These are phyloP conservation scores for Sebastes oblongus DNA, from an alignment of 2,797 vertebrate genomes.

Conservation along the genomic window DNA sequence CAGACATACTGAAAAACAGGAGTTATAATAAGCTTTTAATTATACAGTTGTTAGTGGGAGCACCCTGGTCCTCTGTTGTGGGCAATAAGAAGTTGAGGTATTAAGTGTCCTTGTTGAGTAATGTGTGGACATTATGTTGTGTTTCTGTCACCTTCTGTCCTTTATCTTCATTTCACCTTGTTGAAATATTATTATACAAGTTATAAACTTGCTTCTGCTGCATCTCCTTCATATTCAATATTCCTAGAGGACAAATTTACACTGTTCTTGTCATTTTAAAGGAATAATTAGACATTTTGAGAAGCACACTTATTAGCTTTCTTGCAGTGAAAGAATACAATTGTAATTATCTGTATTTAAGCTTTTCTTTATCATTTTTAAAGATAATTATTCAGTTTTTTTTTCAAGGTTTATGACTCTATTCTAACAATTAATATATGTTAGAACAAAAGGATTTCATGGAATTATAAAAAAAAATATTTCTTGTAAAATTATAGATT, in stretches of 20 bases:
- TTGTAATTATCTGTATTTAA: too few species aligned
- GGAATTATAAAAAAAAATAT: too few species aligned
- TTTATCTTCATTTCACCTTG: not conserved
- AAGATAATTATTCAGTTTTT: too few species aligned
- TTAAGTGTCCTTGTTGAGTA: not conserved
- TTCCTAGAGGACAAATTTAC: not conserved
- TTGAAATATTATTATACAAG: not conserved
- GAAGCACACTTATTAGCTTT: not conserved
- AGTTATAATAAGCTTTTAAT: not conserved
- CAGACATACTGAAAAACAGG: not conserved
- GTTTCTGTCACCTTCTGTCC: not conserved
- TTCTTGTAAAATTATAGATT: too few species aligned
- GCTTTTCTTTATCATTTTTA: too few species aligned
- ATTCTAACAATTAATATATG: too few species aligned
- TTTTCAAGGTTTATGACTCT: too few species aligned
- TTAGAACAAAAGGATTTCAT: too few species aligned
- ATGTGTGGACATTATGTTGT: not conserved
- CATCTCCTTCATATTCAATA: not conserved
- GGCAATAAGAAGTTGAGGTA: not conserved
- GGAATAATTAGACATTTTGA: not conserved
- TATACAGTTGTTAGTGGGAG: not conserved
- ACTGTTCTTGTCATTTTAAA: not conserved
- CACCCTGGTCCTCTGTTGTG: not conserved
- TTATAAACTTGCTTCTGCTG: not conserved
- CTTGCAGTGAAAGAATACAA: not conserved